These are phyloP conservation scores for Jaculus jaculus DNA, from an alignment of 2,113 vertebrate species.

Conservation along the genomic window DNA sequence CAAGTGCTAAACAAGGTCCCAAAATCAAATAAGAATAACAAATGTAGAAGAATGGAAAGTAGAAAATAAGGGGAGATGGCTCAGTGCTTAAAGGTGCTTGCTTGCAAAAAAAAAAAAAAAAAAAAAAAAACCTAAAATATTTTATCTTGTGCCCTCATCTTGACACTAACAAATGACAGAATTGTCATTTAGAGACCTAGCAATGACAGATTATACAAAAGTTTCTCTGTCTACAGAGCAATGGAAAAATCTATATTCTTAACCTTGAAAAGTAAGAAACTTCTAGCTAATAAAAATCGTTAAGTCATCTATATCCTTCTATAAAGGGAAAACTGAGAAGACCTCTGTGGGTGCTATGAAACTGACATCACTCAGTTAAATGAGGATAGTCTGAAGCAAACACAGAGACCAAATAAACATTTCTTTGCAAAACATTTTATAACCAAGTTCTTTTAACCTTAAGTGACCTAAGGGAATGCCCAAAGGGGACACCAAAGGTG, in stretches of 20 bases:
- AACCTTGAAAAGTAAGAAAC: neutral
- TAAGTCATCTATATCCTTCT: neutral
- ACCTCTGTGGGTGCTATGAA: neutral
- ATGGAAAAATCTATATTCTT: neutral
- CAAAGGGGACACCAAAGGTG: neutral
- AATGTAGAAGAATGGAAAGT: no score
- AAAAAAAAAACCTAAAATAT: no score
- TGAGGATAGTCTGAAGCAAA: constrained; percentile 18
- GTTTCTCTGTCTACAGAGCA: neutral
- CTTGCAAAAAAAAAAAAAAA: no score
- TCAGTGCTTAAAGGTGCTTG: no score
- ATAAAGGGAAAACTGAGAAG: neutral
- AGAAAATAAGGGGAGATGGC: no score
- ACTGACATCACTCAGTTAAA: neutral
- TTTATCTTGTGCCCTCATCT: neutral
- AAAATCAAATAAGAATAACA: no score
- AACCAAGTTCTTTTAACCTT: constrained; percentile 39
- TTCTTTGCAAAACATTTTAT: constrained; percentile 36
- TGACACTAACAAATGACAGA: neutral
- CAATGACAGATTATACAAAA: neutral
- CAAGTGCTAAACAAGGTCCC: no score
- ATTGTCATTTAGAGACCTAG: neutral
- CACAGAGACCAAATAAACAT: constrained; percentile 20
- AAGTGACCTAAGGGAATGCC: constrained; percentile 22
- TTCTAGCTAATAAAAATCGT: neutral